A percentile compares a stretch with the other conserved stretches of the same genome.
phyloP scores from a whole-genome alignment of 2,888 invertebrate genomes.

The Cremastinae sp. region DNA sequence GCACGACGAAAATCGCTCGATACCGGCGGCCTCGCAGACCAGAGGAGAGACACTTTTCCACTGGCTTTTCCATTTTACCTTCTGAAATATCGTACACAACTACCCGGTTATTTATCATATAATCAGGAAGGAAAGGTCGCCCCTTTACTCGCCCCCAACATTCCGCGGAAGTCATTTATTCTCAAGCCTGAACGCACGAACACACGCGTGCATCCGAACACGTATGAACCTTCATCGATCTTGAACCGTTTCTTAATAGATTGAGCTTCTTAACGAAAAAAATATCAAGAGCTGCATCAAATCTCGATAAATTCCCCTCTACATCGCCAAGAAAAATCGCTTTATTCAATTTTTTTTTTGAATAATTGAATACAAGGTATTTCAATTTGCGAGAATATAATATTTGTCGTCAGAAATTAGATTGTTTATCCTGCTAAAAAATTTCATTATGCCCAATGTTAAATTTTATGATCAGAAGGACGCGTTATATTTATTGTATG shows the following conservation, averaged over 20 bases:
- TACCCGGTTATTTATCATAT: constrained; percentile 55
- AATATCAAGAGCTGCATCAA: background rate
- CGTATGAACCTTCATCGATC: constrained; percentile 26
- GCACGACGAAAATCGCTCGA: background rate
- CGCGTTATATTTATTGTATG: too few species aligned
- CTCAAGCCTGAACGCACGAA: background rate
- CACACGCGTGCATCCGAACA: constrained; percentile 3
- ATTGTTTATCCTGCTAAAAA: too few species aligned
- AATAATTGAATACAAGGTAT: too few species aligned
- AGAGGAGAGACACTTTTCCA: constrained; percentile 17
- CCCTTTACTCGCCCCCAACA: constrained; percentile 38
- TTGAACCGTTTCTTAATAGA: constrained; percentile 28
- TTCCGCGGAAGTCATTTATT: constrained; percentile 54
- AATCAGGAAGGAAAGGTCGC: constrained; percentile 56
- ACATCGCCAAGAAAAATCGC: constrained; percentile 1
- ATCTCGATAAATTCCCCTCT: constrained; percentile 30
- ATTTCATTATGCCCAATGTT: too few species aligned
- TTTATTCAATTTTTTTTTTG: background rate
- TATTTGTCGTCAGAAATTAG: too few species aligned
- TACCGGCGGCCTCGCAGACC: background rate
- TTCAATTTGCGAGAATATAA: too few species aligned
- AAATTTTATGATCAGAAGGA: too few species aligned
- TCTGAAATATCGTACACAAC: constrained; percentile 46
- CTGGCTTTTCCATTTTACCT: constrained; percentile 6
- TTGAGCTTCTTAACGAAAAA: constrained; percentile 1